Evolutionary conservation across 2,888 invertebrate genomes (phyloP).

Genomic region (Lamellibrachia columna): DNA sequence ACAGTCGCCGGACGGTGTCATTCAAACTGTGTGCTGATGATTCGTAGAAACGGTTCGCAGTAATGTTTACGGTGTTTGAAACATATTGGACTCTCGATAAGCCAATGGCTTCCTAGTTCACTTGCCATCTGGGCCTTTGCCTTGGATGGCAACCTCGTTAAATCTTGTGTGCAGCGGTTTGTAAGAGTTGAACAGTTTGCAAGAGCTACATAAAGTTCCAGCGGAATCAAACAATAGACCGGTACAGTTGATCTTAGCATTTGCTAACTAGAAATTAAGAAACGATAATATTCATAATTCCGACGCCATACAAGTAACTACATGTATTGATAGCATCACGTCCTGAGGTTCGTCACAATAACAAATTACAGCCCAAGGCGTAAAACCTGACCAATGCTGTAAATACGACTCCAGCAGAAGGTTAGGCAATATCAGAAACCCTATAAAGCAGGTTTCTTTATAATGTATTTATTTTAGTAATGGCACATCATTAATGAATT

Average conservation of each 20-base stretch:
- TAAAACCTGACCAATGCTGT: neutral
- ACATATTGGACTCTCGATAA: too few relatives aligned
- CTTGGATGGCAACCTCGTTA: too few relatives aligned
- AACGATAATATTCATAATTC: neutral
- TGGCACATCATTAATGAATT: too few relatives aligned
- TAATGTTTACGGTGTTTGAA: neutral
- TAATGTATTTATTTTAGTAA: too few relatives aligned
- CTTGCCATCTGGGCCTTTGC: too few relatives aligned
- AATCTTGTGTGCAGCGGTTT: neutral
- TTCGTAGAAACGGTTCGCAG: neutral
- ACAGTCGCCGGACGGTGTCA: too few relatives aligned
- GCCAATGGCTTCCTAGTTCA: too few relatives aligned
- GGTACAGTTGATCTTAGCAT: neutral
- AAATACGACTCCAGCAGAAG: neutral
- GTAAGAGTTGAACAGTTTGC: neutral
- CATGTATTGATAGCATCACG: neutral
- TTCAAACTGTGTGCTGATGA: neutral
- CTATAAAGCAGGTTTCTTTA: too few relatives aligned
- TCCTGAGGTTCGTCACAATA: neutral
- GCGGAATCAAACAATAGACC: neutral
- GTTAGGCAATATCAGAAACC: neutral
- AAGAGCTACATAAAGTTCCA: neutral
- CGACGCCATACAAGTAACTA: neutral
- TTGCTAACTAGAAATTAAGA: neutral
- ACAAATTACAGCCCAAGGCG: neutral